phyloP scores from a whole-genome alignment of 2,888 invertebrate genomes.

The Scelioninae gen. 2 region DNA sequence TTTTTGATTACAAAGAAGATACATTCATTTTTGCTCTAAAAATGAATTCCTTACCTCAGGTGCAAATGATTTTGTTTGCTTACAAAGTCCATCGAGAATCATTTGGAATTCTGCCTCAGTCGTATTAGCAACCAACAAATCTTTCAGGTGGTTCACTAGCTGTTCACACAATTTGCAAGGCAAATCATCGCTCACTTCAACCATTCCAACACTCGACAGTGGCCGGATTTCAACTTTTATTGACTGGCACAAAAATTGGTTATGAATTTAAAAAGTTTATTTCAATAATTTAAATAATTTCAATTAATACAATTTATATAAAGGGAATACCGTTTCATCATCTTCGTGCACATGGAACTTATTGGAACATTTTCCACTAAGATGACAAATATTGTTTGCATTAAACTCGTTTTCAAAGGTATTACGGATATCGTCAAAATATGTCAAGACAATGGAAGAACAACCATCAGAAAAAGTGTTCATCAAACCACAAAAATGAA shows the following conservation, averaged over 20 bases:
- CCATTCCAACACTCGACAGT: conserved; percentile 78
- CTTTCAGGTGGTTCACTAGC: conserved; percentile 86
- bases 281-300: conserved; percentile 18
- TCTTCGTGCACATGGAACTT: conserved; percentile 81
- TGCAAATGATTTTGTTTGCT: conserved; percentile 85
- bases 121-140: conserved; percentile 88
- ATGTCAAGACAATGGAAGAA: conserved; percentile 82
- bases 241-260: conserved; percentile 59
- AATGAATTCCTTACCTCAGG: conserved; percentile 76
- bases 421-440: conserved; percentile 84
- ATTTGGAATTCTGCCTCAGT: conserved; percentile 88
- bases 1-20: not conserved
- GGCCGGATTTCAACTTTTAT: conserved; percentile 78
- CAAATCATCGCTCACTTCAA: conserved; percentile 79
- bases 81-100: conserved; percentile 87
- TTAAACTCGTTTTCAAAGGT: conserved; percentile 80
- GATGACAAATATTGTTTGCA: conserved; percentile 82
- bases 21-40: no score
- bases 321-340: conserved; percentile 75
- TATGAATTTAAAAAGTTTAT: conserved; percentile 20
- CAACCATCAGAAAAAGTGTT: conserved; percentile 88
- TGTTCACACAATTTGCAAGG: conserved; percentile 92
- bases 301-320: conserved; percentile 17
- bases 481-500: conserved; percentile 81
- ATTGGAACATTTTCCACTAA: conserved; percentile 84